Evolutionary conservation across 1,140 invertebrate species (phyloP), one percentile per base, ranked within the genome.

Genomic region (Eciton burchellii): DNA sequence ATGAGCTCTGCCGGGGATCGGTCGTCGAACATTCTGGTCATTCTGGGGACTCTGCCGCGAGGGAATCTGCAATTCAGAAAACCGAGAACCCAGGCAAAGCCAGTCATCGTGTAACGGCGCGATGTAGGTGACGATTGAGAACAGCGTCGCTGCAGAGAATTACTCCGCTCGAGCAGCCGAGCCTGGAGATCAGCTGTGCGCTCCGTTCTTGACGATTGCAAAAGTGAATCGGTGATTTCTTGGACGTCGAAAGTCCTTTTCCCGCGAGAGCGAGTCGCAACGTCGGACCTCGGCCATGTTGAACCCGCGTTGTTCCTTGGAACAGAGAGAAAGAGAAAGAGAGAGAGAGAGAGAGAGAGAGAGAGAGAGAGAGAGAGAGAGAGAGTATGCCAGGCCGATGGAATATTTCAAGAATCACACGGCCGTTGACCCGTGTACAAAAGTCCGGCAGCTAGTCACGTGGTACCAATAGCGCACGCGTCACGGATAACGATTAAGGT

Each of bases 151-250:
- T 45, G 66, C 56, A 29, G 83, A 72, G 66, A 85, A 84, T 68
- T 59, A 47, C 49, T 35, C 6, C 35, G 21, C 47, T 49, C 21
- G 29, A 21, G 8, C 21, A 29, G 45, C 43, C 16, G 43, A n/a
- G 35, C 6, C 21, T 47, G 54, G 68, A n/a, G n/a, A 83, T 86
- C 84, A 86, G 84, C 84, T 87, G 88, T 72, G 74, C 62, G 29
- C 35, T 26, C 66, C 66, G 63, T 76, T 76, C 21, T 57, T 66
- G 81, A 68, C 41, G 83, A 90, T 90, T 88, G 86, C 85, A 90
- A 90, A 88, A 90, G 88, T 81, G 86, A 89, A 90, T 86, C 60
- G 89, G 43, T 76, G 81, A 89, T 89, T 90, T 84, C 84, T 86
- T 85, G 59, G 79, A 57, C 84, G 77, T 88, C 81, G 85, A 88